These are phyloP conservation scores for Drosophila melanosoma DNA, from an alignment of 2,888 invertebrate species.

Conservation along the genomic window DNA sequence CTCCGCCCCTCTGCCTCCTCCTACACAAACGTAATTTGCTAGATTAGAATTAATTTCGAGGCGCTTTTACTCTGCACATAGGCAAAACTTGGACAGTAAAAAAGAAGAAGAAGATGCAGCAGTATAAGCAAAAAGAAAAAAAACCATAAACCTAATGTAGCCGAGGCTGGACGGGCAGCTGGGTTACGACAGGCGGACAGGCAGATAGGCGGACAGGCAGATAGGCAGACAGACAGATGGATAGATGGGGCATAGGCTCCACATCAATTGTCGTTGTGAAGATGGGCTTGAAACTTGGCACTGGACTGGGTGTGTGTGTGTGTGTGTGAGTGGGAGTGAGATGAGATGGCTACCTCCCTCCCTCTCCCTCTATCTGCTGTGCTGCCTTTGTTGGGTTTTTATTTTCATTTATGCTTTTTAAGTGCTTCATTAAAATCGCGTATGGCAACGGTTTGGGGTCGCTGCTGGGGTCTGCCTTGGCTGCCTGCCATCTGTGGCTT, in stretches of 20 bases:
- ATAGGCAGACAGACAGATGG: slow-evolving; percentile 8
- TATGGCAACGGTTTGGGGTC: slow-evolving; percentile 60
- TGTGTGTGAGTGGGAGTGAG: slow-evolving; percentile 9
- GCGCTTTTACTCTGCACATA: slow-evolving; percentile 42
- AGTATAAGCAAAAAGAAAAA: not conserved
- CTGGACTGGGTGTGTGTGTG: not conserved
- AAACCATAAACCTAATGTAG: slow-evolving; percentile 13
- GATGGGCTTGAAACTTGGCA: slow-evolving; percentile 60
- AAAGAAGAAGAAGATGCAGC: slow-evolving; percentile 31
- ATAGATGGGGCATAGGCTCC: slow-evolving; percentile 59
- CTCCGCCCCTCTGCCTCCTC: not conserved
- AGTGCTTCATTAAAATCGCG: slow-evolving; percentile 81
- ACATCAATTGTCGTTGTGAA: slow-evolving; percentile 77
- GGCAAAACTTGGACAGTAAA: slow-evolving; percentile 65
- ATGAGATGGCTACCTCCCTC: not conserved
- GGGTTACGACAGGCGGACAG: not conserved
- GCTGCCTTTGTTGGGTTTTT: slow-evolving; percentile 71
- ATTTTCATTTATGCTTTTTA: slow-evolving; percentile 82
- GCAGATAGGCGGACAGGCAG: not conserved
- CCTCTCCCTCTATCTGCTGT: slow-evolving; percentile 23
- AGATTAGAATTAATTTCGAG: slow-evolving; percentile 80
- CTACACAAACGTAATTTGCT: slow-evolving; percentile 69
- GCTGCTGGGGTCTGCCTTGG: slow-evolving; percentile 35
- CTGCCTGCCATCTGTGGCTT: slow-evolving; percentile 29
- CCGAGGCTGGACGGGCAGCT: slow-evolving; percentile 13